These are phyloP conservation scores for Lates japonicus DNA, from an alignment of 2,797 vertebrate species.

Conservation along the genomic window DNA sequence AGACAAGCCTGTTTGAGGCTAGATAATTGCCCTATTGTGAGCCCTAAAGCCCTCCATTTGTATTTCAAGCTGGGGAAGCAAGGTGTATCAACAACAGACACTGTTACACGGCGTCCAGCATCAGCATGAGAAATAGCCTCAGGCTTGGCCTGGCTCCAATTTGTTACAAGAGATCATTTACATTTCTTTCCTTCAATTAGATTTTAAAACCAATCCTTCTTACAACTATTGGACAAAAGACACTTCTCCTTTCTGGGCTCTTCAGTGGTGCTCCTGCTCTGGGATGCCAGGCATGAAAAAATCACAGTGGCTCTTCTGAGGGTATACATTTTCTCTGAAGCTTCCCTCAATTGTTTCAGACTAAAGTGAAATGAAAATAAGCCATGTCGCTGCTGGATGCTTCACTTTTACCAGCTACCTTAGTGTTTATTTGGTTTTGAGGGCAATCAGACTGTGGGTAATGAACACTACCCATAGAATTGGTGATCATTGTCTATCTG, in stretches of 20 bases:
- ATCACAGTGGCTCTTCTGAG: not conserved
- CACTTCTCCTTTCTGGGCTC: not conserved
- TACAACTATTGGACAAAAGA: not conserved
- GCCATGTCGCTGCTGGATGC: not conserved
- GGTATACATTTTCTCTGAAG: not conserved
- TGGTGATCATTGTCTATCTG: not conserved
- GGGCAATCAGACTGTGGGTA: no score
- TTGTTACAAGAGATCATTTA: not conserved
- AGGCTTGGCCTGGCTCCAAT: no score
- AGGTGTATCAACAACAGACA: not conserved
- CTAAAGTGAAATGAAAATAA: not conserved
- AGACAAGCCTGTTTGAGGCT: conserved; percentile 53
- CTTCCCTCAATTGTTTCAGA: not conserved
- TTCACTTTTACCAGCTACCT: not conserved
- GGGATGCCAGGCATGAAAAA: not conserved
- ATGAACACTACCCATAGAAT: not conserved
- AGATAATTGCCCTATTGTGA: conserved; percentile 64
- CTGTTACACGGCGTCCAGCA: not conserved
- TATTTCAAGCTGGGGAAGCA: conserved; percentile 15
- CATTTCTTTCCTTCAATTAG: not conserved
- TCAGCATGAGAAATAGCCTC: conserved; percentile 8
- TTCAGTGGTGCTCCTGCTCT: not conserved
- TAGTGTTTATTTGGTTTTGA: not conserved
- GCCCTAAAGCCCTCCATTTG: conserved; percentile 34
- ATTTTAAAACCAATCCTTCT: not conserved